These are phyloP conservation scores for Littorina saxatilis DNA, from an alignment of 1,140 invertebrate genomes.

Conservation along the genomic window DNA sequence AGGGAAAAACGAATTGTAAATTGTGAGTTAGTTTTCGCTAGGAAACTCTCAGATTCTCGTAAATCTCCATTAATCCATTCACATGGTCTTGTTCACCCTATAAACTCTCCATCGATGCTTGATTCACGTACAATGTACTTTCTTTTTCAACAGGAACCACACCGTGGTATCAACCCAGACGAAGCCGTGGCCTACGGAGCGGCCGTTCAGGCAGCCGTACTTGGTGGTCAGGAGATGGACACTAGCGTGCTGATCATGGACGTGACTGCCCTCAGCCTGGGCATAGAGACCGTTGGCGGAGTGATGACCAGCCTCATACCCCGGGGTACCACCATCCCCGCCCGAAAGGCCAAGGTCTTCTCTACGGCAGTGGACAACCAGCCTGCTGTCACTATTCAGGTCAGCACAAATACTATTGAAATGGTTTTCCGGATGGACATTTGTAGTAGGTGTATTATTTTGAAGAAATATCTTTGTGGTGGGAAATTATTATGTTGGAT, in stretches of 20 bases:
- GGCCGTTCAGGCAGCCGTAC: conserved; percentile 95
- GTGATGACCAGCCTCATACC: conserved; percentile 99
- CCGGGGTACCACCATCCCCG: conserved; percentile 98
- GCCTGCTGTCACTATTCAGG: conserved; percentile 98
- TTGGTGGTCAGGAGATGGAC: conserved; percentile 81
- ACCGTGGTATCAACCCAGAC: conserved; percentile 98
- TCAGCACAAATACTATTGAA: too few relatives aligned
- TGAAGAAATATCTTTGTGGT: too few relatives aligned
- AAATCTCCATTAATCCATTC: neutral
- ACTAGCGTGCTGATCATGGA: conserved; percentile 87
- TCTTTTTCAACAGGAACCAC: conserved; percentile 84
- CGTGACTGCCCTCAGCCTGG: conserved; percentile 98
- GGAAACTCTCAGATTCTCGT: neutral
- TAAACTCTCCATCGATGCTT: too few relatives aligned
- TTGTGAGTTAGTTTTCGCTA: too few relatives aligned
- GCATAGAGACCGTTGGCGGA: conserved; percentile 99
- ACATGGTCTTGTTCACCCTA: too few relatives aligned
- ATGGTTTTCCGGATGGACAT: too few relatives aligned
- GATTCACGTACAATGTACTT: too few relatives aligned
- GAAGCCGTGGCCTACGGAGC: conserved; percentile 90
- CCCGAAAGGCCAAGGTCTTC: conserved; percentile 99
- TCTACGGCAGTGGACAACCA: conserved; percentile 99
- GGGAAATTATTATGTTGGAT: too few relatives aligned
- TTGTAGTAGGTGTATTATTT: too few relatives aligned
- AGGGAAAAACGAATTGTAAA: too few relatives aligned